Evolutionary conservation across 2,797 vertebrate species (phyloP).

Genomic region (Rhinogobio ventralis): DNA sequence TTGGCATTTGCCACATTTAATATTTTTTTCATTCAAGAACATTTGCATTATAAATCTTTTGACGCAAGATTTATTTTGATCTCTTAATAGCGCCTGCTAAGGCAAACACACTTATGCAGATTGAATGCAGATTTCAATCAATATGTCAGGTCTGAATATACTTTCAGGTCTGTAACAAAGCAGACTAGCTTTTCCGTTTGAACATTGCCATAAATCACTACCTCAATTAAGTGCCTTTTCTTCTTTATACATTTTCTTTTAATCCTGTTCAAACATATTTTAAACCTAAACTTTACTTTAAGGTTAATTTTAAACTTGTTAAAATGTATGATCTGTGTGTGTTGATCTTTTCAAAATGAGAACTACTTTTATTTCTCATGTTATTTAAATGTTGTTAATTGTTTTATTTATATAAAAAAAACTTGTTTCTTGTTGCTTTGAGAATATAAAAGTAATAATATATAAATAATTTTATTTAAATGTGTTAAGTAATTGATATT

Average conservation of each 20-base stretch:
- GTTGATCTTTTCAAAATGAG: background rate
- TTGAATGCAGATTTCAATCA: conserved; percentile 24
- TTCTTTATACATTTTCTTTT: background rate
- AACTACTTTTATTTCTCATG: background rate
- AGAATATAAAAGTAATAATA: background rate
- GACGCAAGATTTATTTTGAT: conserved; percentile 18
- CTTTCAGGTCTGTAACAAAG: conserved; percentile 16
- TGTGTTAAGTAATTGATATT: background rate
- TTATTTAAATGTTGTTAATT: background rate
- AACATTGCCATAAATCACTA: background rate
- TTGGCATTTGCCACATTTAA: background rate
- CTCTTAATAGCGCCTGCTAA: background rate
- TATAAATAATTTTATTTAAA: background rate
- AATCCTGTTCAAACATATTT: background rate
- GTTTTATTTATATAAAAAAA: background rate
- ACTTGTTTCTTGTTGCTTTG: background rate
- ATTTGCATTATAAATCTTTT: conserved; percentile 23
- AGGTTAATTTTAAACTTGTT: background rate
- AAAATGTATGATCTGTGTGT: background rate
- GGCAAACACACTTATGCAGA: conserved; percentile 16
- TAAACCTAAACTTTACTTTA: background rate
- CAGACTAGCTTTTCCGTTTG: background rate
- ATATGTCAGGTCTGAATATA: conserved; percentile 12
- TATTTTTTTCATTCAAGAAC: background rate
- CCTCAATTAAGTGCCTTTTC: background rate